Evolutionary conservation across 2,113 vertebrate species (phyloP).

Genomic region (Brachypteracias leptosomus): DNA sequence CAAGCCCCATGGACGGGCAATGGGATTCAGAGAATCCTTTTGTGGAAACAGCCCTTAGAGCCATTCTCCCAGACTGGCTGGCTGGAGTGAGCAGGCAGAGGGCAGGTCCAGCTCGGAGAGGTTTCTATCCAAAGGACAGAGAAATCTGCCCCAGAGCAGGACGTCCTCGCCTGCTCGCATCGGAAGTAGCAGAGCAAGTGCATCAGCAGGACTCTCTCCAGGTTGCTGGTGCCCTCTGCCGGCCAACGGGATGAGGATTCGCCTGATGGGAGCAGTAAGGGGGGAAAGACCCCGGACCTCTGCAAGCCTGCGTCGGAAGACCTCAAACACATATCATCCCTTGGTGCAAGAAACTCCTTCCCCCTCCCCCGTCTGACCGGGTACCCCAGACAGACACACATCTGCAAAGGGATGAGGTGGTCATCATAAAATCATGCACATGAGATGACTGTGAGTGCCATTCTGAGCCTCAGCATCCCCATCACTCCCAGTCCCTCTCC

Average conservation of each 20-base stretch:
- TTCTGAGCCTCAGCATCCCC: not conserved
- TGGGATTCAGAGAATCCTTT: not conserved
- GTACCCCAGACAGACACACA: not conserved
- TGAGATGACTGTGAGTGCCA: fast-evolving
- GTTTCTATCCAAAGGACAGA: not conserved
- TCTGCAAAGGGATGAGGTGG: not conserved
- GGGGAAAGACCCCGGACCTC: not conserved
- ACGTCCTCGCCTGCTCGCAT: fast-evolving
- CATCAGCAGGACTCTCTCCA: not conserved
- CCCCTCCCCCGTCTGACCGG: not conserved
- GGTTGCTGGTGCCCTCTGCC: constrained; percentile 45
- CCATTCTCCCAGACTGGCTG: not conserved
- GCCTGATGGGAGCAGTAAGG: not conserved
- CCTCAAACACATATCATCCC: not conserved
- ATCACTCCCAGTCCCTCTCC: not conserved
- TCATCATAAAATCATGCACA: fast-evolving
- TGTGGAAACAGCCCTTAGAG: not conserved
- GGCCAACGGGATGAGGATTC: not conserved
- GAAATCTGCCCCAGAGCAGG: not conserved
- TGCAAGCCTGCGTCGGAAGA: not conserved
- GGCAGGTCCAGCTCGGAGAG: not conserved
- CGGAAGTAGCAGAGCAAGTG: not conserved
- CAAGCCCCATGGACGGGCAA: fast-evolving
- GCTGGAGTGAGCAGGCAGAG: not conserved
- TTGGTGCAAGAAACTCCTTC: fast-evolving